Conservation (phyloP, 1,140 invertebrate species). For the Microplitis demolitor region DNA sequence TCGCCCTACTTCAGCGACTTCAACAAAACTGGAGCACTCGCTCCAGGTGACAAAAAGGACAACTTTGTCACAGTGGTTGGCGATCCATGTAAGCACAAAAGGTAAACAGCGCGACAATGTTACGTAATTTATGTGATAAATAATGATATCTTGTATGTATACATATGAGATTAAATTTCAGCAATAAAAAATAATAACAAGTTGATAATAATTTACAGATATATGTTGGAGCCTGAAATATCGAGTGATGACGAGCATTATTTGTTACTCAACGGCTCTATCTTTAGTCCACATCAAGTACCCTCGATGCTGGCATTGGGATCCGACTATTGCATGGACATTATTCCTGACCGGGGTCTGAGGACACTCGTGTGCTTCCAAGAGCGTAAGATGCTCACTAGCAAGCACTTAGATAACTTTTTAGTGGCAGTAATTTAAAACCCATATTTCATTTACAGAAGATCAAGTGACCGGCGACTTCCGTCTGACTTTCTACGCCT, state of each 20-base stretch:
- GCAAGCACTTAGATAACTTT: not conserved
- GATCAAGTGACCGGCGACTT: slow-evolving; percentile 32
- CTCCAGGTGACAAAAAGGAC: slow-evolving; percentile 55
- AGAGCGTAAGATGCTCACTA: slow-evolving; percentile 40
- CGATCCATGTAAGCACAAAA: slow-evolving; percentile 63
- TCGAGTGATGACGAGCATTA: slow-evolving; percentile 63
- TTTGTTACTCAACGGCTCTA: slow-evolving; percentile 65
- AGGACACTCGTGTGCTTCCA: slow-evolving; percentile 58
- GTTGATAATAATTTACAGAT: slow-evolving; percentile 47
- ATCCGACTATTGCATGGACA: slow-evolving; percentile 63
- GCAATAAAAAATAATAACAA: not conserved
- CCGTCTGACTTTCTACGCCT: slow-evolving; percentile 48
- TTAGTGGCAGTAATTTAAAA: not conserved
- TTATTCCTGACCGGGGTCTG: slow-evolving; percentile 44
- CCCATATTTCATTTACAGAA: slow-evolving; percentile 35
- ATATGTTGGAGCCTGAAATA: slow-evolving; percentile 61
- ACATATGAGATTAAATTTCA: not conserved
- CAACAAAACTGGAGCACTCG: slow-evolving; percentile 59
- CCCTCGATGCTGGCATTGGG: slow-evolving; percentile 59
- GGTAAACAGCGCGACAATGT: slow-evolving; percentile 44
- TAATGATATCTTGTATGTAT: not conserved
- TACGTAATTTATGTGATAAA: not conserved
- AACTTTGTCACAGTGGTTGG: slow-evolving; percentile 63
- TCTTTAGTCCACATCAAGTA: slow-evolving; percentile 60
- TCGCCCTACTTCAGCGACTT: slow-evolving; percentile 62